phyloP scores from a whole-genome alignment of 2,113 vertebrate genomes.

The Mirza zaza region DNA sequence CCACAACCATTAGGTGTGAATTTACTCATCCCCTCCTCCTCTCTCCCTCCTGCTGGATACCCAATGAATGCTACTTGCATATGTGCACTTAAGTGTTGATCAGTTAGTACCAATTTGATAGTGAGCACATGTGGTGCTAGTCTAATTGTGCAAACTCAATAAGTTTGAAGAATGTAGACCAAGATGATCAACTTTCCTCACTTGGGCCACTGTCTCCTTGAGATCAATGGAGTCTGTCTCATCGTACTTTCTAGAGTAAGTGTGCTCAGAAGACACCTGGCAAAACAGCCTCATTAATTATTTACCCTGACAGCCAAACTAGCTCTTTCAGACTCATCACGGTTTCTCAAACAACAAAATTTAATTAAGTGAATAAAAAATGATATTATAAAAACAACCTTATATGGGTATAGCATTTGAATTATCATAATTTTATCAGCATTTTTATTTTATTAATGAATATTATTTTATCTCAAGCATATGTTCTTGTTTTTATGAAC shows the following conservation, averaged over 20 bases:
- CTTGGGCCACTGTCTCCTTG: background rate
- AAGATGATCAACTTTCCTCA: background rate
- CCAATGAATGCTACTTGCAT: too few species aligned
- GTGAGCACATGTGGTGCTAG: too few species aligned
- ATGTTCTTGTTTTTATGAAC: background rate
- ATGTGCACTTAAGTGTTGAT: too few species aligned
- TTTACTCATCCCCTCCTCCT: too few species aligned
- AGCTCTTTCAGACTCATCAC: background rate
- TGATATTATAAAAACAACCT: background rate
- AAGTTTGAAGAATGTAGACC: background rate
- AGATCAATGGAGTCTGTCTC: background rate
- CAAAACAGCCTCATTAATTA: background rate
- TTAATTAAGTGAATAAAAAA: conserved; percentile 42
- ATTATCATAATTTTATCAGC: background rate
- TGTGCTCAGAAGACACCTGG: background rate
- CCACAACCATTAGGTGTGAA: too few species aligned
- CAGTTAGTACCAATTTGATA: too few species aligned
- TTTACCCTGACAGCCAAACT: background rate
- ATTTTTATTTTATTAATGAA: background rate
- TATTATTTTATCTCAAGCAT: background rate
- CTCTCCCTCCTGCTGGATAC: too few species aligned
- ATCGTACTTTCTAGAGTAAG: background rate
- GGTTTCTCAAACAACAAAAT: conserved; percentile 20
- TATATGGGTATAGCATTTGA: background rate
- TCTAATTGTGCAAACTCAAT: background rate